Evolutionary conservation across 2,113 vertebrate species (phyloP).

Genomic region (Megaptera novaeangliae): DNA sequence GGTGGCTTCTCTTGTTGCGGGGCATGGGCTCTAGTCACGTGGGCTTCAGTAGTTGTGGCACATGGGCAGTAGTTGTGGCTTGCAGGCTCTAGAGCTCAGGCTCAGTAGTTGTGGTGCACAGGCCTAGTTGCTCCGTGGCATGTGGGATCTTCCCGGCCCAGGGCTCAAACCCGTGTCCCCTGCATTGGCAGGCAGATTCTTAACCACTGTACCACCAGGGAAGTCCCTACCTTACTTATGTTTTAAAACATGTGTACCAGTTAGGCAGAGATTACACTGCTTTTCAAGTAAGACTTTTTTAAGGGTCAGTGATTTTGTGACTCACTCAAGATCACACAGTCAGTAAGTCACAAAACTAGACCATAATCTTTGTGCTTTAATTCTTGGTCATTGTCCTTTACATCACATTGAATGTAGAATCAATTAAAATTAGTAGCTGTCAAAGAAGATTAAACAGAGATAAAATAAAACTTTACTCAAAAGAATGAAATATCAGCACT

Average conservation of each 20-base stretch:
- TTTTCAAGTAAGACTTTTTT: not conserved
- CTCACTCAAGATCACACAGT: not conserved
- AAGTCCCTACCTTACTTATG: not conserved
- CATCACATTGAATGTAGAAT: not conserved
- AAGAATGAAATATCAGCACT: not conserved
- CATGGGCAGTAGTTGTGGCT: too few species aligned
- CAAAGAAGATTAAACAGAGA: not conserved
- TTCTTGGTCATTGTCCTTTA: not conserved
- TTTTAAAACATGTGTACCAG: not conserved
- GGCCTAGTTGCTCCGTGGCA: too few species aligned
- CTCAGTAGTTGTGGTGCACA: too few species aligned
- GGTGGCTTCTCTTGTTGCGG: too few species aligned
- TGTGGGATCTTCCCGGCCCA: too few species aligned
- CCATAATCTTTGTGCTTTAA: not conserved
- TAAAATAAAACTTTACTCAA: not conserved
- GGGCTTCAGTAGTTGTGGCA: too few species aligned
- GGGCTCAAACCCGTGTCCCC: too few species aligned
- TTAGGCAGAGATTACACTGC: too few species aligned
- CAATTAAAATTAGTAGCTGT: not conserved
- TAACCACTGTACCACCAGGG: too few species aligned
- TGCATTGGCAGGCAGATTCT: too few species aligned
- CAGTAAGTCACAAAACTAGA: not conserved
- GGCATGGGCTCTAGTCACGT: too few species aligned
- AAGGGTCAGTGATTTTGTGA: not conserved
- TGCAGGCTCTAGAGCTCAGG: too few species aligned